Conservation (phyloP, 35 echinoderm and acorn worm species). For the Apostichopus californicus region DNA sequence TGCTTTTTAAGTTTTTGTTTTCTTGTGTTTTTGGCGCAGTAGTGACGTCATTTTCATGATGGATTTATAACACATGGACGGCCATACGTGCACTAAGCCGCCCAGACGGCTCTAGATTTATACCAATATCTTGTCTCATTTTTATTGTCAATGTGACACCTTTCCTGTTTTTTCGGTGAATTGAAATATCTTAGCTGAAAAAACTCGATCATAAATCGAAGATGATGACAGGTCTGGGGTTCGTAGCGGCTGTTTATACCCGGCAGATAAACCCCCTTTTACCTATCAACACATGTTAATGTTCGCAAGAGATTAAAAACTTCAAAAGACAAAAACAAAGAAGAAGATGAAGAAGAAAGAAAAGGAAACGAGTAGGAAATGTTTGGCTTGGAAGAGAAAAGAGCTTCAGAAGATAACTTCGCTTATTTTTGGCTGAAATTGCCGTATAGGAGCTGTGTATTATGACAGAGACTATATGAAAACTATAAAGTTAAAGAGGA, state of each 20-base stretch:
- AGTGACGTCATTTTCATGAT: too few relatives aligned
- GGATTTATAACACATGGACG: neutral
- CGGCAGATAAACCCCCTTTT: neutral
- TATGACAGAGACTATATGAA: neutral
- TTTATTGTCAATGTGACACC: neutral
- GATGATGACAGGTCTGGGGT: slow-evolving; percentile 28
- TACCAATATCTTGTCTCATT: neutral
- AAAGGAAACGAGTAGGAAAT: neutral
- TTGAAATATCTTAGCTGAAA: neutral
- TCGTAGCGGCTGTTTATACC: neutral
- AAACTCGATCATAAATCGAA: slow-evolving; percentile 7
- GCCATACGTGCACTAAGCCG: neutral
- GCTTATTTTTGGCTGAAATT: neutral
- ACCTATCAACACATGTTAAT: slow-evolving; percentile 34
- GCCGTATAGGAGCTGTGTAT: neutral
- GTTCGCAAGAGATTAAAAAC: neutral
- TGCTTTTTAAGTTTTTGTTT: too few relatives aligned
- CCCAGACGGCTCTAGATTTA: neutral
- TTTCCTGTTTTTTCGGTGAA: neutral
- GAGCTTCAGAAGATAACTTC: neutral
- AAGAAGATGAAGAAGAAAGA: neutral
- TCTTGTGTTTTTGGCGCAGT: too few relatives aligned
- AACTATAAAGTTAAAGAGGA: too few relatives aligned
- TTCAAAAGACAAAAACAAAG: neutral
- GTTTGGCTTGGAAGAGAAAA: neutral